Percentiles rank a stretch among this genome's conserved stretches.
These are phyloP conservation scores for Sternarchorhynchus goeldii DNA, from an alignment of 2,797 vertebrate species.

Conservation along the genomic window DNA sequence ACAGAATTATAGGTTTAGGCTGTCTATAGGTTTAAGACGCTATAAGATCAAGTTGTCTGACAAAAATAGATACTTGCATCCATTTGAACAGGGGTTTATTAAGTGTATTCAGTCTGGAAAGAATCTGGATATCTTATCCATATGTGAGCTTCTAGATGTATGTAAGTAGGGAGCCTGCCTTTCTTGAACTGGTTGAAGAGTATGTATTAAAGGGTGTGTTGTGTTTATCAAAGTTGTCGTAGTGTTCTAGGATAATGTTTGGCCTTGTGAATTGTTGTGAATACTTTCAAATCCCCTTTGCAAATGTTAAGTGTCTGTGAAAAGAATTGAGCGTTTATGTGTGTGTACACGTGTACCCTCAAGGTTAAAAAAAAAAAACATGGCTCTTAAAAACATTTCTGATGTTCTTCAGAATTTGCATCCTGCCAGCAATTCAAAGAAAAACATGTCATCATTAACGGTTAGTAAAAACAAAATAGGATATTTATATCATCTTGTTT, in stretches of 20 bases:
- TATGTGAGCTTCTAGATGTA: constrained; percentile 27
- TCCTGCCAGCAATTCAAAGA: no score
- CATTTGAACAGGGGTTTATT: constrained; percentile 26
- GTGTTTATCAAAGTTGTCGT: constrained; percentile 10
- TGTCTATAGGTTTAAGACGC: not conserved
- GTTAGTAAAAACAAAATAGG: no score
- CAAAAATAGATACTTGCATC: not conserved
- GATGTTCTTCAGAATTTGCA: no score
- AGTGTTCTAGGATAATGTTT: not conserved
- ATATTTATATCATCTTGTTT: no score
- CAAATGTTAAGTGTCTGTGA: no score
- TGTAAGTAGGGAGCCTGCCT: constrained; percentile 6
- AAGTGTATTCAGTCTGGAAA: constrained; percentile 49
- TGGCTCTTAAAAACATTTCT: no score
- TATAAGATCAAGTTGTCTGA: not conserved
- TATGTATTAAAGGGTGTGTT: constrained; percentile 24
- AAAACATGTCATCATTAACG: no score
- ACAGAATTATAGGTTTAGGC: not conserved
- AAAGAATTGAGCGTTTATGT: no score
- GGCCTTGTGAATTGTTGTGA: not conserved
- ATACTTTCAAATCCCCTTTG: not conserved
- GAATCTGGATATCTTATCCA: constrained; percentile 61
- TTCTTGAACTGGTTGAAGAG: constrained; percentile 49
- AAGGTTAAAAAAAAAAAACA: no score
- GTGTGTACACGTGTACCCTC: no score